phyloP scores from a whole-genome alignment of 2,888 invertebrate genomes.

The Xestoiulus laeticollis region DNA sequence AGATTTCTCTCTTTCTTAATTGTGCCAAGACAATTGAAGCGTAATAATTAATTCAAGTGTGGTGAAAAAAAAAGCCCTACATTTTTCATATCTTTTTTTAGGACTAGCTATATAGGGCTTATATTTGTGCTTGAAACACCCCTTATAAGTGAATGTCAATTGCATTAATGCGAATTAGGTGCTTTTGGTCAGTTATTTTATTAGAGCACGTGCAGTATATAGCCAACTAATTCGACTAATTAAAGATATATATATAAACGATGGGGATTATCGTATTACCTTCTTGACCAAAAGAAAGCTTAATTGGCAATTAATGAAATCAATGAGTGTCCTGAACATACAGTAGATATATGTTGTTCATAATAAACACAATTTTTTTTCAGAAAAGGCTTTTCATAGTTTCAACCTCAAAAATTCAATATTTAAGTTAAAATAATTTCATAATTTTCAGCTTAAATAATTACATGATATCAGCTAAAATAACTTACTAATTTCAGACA shows the following conservation, averaged over 20 bases:
- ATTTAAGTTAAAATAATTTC: too few relatives aligned
- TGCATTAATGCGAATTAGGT: background rate
- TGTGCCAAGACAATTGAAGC: background rate
- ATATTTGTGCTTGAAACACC: background rate
- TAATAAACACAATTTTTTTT: too few relatives aligned
- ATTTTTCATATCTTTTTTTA: background rate
- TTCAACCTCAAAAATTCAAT: too few relatives aligned
- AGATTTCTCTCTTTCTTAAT: background rate
- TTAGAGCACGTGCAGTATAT: background rate
- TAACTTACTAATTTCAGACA: too few relatives aligned
- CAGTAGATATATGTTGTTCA: background rate
- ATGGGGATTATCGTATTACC: slow-evolving; percentile 1
- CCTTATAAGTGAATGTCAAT: background rate
- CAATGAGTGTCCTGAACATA: background rate
- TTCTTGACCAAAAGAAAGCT: background rate
- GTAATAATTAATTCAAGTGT: background rate
- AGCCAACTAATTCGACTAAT: background rate
- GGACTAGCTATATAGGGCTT: background rate
- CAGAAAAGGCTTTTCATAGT: too few relatives aligned
- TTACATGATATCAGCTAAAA: too few relatives aligned
- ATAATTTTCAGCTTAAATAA: too few relatives aligned
- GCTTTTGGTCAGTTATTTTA: slow-evolving; percentile 3
- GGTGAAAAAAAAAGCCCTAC: background rate
- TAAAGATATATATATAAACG: background rate
- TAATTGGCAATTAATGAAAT: slow-evolving; percentile 1